phyloP scores from a whole-genome alignment of 2,888 invertebrate genomes.

The Galerucella pusilla region DNA sequence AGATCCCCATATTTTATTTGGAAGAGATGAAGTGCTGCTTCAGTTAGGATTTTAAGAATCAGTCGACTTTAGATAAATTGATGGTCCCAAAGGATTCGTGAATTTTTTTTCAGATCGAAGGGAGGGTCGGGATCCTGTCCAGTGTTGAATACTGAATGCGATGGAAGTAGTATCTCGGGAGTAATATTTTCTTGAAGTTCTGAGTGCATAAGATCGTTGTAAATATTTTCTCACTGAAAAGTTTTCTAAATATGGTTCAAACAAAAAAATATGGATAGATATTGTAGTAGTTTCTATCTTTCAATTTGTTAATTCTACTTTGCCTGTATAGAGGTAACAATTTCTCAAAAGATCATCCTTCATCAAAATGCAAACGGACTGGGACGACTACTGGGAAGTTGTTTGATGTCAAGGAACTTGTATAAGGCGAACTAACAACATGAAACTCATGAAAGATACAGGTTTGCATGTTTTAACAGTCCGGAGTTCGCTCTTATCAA shows the following conservation, averaged over 20 bases:
- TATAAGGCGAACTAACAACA: background rate
- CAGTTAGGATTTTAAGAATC: background rate
- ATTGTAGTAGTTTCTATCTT: no score
- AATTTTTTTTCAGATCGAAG: slow-evolving; percentile 8
- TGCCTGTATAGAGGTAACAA: background rate
- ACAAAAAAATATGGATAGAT: no score
- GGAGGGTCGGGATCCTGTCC: slow-evolving; percentile 31
- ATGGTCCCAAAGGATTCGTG: background rate
- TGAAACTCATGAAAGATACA: background rate
- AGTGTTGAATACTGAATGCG: slow-evolving; percentile 48
- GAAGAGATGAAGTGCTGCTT: background rate
- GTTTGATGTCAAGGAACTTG: background rate
- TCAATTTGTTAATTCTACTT: no score
- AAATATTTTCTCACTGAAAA: slow-evolving; percentile 3
- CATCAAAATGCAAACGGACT: background rate
- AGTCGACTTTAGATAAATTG: background rate
- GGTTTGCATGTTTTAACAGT: background rate
- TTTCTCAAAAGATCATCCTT: background rate
- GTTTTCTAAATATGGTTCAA: no score
- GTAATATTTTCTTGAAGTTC: slow-evolving; percentile 46
- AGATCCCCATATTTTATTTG: background rate
- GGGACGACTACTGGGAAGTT: background rate
- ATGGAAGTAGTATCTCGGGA: slow-evolving; percentile 49
- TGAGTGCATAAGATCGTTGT: slow-evolving; percentile 50
- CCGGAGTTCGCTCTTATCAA: background rate